phyloP scores from a whole-genome alignment of 2,888 invertebrate genomes.

The Bimastos eiseni region DNA sequence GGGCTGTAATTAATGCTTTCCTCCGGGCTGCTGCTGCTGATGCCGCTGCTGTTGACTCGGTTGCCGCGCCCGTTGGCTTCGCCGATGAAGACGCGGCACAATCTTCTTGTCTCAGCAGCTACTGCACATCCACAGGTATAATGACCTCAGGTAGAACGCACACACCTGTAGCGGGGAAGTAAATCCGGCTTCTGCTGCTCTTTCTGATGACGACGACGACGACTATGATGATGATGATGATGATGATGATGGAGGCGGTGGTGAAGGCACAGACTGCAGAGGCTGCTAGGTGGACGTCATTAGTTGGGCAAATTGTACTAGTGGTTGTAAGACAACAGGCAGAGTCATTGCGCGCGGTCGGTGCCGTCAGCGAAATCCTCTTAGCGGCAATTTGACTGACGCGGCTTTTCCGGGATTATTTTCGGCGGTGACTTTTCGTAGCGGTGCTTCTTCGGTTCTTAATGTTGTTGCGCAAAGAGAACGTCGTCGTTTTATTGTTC shows the following conservation, averaged over 20 bases:
- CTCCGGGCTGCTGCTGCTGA: background rate
- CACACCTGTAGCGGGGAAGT: background rate
- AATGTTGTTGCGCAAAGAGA: background rate
- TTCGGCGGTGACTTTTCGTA: background rate
- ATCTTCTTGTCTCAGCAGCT: background rate
- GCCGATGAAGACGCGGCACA: background rate
- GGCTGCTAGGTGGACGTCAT: background rate
- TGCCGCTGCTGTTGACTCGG: too few relatives aligned
- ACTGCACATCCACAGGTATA: background rate
- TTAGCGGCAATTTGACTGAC: constrained; percentile 7
- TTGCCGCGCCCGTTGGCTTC: too few relatives aligned
- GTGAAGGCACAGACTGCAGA: background rate
- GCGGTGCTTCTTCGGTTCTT: background rate
- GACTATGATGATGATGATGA: background rate
- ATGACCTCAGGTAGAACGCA: constrained; percentile 13
- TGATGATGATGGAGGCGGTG: background rate
- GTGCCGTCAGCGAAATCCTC: background rate
- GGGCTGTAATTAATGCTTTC: background rate
- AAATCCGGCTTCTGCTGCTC: background rate
- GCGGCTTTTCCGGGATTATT: constrained; percentile 2
- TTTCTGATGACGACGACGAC: background rate
- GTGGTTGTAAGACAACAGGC: constrained; percentile 1
- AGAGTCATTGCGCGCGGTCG: background rate
- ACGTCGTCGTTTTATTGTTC: background rate
- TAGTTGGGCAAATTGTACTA: constrained; percentile 6